These are phyloP conservation scores for Trisateles emortualis DNA, from an alignment of 2,888 invertebrate genomes.

Conservation along the genomic window DNA sequence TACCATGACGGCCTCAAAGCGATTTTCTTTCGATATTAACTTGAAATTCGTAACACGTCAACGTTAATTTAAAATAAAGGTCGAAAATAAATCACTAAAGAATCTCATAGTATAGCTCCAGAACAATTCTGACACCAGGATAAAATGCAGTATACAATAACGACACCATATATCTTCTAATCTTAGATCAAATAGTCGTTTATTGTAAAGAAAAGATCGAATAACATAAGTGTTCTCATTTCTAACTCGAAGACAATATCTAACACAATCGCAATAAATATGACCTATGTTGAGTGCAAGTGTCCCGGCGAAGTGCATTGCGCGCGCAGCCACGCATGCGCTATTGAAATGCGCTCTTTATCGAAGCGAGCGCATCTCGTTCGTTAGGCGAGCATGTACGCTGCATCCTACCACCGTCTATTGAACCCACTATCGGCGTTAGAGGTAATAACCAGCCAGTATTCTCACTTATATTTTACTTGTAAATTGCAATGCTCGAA, in stretches of 20 bases:
- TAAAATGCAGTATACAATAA: neutral
- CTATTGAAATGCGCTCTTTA: conserved; percentile 74
- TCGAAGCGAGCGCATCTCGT: conserved; percentile 77
- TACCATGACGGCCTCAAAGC: too few species aligned
- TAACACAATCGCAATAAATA: conserved; percentile 46
- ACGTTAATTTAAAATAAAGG: too few species aligned
- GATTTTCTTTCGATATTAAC: too few species aligned
- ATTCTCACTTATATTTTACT: conserved; percentile 52
- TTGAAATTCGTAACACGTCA: too few species aligned
- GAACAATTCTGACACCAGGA: neutral
- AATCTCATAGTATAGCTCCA: too few species aligned
- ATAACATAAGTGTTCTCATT: conserved; percentile 8
- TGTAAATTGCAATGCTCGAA: conserved; percentile 38
- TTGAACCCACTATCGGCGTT: conserved; percentile 81
- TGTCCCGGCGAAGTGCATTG: conserved; percentile 28
- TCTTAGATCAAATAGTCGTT: neutral
- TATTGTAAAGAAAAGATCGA: neutral
- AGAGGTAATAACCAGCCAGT: conserved; percentile 63
- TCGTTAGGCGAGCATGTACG: conserved; percentile 73
- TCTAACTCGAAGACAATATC: conserved; percentile 29
- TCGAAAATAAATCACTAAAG: too few species aligned
- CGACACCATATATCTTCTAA: neutral
- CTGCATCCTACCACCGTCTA: conserved; percentile 56
- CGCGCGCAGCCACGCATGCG: conserved; percentile 37
- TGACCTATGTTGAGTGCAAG: conserved; percentile 37